These are phyloP conservation scores for Euwallacea similis DNA, from an alignment of 1,140 invertebrate species.

Conservation along the genomic window DNA sequence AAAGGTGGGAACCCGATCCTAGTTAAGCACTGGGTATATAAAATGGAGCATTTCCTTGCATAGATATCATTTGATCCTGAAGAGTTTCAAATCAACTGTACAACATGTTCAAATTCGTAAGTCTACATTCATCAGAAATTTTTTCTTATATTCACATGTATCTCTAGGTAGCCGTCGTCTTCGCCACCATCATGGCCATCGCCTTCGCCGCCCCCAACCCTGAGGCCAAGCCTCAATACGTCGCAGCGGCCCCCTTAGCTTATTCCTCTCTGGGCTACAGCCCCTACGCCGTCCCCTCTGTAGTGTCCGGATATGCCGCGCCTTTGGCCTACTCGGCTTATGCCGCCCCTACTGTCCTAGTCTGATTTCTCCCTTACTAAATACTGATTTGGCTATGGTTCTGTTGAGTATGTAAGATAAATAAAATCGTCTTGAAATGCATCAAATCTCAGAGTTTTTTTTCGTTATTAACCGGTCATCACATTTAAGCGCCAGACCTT, in stretches of 20 bases:
- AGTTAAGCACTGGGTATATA: too few species aligned
- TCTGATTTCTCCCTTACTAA: not conserved
- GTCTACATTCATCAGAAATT: not conserved
- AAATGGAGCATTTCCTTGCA: not conserved
- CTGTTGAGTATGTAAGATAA: not conserved
- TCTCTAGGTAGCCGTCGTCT: not conserved
- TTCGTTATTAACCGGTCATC: constrained; percentile 27
- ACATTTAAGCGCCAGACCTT: constrained; percentile 31
- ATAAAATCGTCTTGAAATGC: not conserved
- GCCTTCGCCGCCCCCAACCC: constrained; percentile 7
- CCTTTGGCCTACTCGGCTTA: constrained; percentile 8
- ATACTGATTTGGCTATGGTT: not conserved
- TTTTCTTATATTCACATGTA: not conserved
- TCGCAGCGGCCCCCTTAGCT: not conserved
- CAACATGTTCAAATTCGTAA: constrained; percentile 37
- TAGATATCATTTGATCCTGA: constrained; percentile 8
- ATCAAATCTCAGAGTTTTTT: constrained; percentile 1
- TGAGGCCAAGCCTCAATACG: not conserved
- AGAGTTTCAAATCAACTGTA: not conserved
- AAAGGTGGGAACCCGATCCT: not conserved
- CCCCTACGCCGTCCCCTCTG: constrained; percentile 3
- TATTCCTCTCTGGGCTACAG: not conserved
- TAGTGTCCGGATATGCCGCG: constrained; percentile 1
- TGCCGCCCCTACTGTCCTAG: not conserved
- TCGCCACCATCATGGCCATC: constrained; percentile 9